Evolutionary conservation across 1,140 invertebrate genomes (phyloP), one percentile per base, ranked within the genome.

Genomic region (Zaprionus davidi): DNA sequence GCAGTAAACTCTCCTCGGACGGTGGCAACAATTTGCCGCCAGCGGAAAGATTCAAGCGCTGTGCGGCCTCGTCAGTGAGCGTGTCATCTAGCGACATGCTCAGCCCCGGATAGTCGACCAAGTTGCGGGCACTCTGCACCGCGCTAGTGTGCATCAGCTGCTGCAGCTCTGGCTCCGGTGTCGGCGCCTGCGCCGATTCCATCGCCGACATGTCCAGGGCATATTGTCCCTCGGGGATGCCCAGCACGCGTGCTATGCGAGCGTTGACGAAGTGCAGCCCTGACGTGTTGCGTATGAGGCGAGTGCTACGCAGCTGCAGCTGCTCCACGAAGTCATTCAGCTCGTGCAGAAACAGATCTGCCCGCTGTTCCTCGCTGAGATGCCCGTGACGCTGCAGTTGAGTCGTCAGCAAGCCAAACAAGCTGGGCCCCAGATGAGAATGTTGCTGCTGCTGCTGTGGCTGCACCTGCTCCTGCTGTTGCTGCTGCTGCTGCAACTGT

Each of bases 171-270:
- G 81, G 81, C 15, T 88, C 84, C 1, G 81, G 85, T 6, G 72
- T 81, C 5, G 85, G 85, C 11, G 85, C 82, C 49, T 78, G 82
- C 28, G 73, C 65, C 9, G 87, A 90, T 34, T 91, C 91, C 73
- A 92, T 92, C 1, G 91, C 90, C 11, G 82, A 84, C 84, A 92
- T 83, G 58, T 92, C 91, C 38, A 92, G 34, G 2, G 90, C 87
- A 71, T 92, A 92, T 59, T 92, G 91, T 38, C 91, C 91, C 72
- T 92, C 91, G 15, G 91, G 91, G 60, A 92, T 92, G 26, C 90
- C 90, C 38, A 92, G 26, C 0, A 92, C 80, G 1, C 91, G 85
- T 1, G 91, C 79, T 15, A 78, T 84, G 2, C 87, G 76, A 0
- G 85, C 75, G 56, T 79, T 84, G 1, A 92, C 85, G 34, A 92